Conservation (phyloP, 2,888 invertebrate genomes). For the Diogma glabrata region DNA sequence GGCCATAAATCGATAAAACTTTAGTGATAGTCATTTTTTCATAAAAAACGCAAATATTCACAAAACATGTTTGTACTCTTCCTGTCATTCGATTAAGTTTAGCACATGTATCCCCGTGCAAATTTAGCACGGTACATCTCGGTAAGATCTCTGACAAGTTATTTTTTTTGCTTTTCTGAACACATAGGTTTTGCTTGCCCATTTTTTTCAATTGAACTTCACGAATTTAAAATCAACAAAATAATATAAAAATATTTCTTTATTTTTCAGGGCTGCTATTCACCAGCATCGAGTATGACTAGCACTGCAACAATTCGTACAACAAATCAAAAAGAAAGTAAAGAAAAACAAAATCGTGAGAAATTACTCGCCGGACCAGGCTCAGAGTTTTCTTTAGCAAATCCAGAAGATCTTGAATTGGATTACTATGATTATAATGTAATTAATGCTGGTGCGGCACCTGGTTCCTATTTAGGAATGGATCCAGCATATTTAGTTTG, state of each 20-base stretch:
- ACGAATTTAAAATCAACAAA: no score
- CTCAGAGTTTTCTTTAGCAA: slow-evolving; percentile 66
- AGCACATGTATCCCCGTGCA: no score
- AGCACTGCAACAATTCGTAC: slow-evolving; percentile 55
- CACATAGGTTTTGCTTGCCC: no score
- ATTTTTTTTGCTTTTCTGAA: no score
- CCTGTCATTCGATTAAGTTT: no score
- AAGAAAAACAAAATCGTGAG: slow-evolving; percentile 66
- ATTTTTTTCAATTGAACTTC: no score
- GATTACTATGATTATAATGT: slow-evolving; percentile 87
- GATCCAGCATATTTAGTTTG: slow-evolving; percentile 79
- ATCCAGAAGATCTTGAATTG: slow-evolving; percentile 65
- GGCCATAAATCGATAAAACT: no score
- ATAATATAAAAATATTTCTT: slow-evolving; percentile 4
- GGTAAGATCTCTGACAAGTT: no score
- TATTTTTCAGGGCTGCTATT: slow-evolving; percentile 52
- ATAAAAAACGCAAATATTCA: no score
- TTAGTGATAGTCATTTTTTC: no score
- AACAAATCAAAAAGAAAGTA: slow-evolving; percentile 58
- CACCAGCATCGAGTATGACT: slow-evolving; percentile 54
- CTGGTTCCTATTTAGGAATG: slow-evolving; percentile 80
- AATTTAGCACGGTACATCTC: no score
- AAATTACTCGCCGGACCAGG: slow-evolving; percentile 51
- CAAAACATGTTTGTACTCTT: no score
- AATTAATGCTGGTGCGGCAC: slow-evolving; percentile 68